phyloP scores from a whole-genome alignment of 2,888 invertebrate genomes.

The Eulithis prunata region DNA sequence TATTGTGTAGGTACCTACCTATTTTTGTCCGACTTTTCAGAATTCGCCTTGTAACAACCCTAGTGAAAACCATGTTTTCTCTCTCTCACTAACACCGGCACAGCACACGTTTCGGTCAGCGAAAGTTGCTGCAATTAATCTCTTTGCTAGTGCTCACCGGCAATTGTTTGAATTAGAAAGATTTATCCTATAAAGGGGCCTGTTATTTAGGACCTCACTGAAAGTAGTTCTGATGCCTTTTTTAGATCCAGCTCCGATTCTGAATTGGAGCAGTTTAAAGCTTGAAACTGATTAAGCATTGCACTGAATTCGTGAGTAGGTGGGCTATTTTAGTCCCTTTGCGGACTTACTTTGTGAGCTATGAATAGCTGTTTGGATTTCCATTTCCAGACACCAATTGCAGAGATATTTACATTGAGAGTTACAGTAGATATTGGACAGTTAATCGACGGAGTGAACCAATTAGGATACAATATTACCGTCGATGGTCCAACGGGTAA shows the following conservation, averaged over 20 bases:
- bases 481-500: constrained; percentile 59
- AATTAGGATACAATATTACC: constrained; percentile 58
- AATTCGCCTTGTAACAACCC: constrained; percentile 5
- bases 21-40: background rate
- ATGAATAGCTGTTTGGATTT: constrained; percentile 19
- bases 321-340: constrained; percentile 25
- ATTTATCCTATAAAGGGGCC: constrained; percentile 48
- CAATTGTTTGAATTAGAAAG: constrained; percentile 62
- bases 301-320: constrained; percentile 25
- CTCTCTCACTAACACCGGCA: constrained; percentile 53
- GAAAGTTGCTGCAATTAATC: constrained; percentile 74
- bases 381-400: constrained; percentile 5
- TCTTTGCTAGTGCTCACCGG: constrained; percentile 57
- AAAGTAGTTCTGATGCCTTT: constrained; percentile 38
- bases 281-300: constrained; percentile 26
- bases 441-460: constrained; percentile 47
- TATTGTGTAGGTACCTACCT: too few species aligned
- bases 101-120: constrained; percentile 61
- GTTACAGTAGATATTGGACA: constrained; percentile 37
- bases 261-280: constrained; percentile 30
- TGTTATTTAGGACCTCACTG: constrained; percentile 42
- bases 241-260: constrained; percentile 36
- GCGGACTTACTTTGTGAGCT: constrained; percentile 10
- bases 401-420: background rate
- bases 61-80: constrained; percentile 58